Percentiles rank a stretch among this genome's conserved stretches.
Evolutionary conservation across 2,113 vertebrate species (phyloP).

Genomic region (Tricholaema leucomelas): DNA sequence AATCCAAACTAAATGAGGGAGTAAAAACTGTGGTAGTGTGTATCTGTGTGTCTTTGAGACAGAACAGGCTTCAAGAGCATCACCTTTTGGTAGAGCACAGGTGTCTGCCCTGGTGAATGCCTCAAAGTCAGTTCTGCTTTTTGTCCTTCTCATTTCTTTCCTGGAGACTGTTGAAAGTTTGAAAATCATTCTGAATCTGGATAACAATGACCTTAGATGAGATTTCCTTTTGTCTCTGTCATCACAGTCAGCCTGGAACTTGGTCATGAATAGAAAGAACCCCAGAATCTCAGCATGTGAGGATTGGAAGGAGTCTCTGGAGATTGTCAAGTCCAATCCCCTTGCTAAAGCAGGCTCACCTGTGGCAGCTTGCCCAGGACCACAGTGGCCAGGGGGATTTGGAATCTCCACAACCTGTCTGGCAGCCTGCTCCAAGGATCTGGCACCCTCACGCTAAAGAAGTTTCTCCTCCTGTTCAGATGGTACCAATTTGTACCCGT

Average conservation of each 20-base stretch:
- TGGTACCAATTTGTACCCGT: too few relatives aligned
- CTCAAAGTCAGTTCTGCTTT: accelerated
- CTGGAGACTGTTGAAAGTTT: neutral
- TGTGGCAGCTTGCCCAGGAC: too few relatives aligned
- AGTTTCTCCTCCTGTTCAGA: too few relatives aligned
- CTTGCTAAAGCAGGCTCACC: too few relatives aligned
- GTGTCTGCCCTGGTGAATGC: neutral
- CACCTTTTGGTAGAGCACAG: neutral
- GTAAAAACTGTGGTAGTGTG: too few relatives aligned
- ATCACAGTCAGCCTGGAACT: neutral
- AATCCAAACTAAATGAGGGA: neutral
- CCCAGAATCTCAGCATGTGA: too few relatives aligned
- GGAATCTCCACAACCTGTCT: too few relatives aligned
- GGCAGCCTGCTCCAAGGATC: too few relatives aligned
- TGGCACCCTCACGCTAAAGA: too few relatives aligned
- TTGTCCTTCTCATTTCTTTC: neutral
- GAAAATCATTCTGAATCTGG: neutral
- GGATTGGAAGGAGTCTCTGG: too few relatives aligned
- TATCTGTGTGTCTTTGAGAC: neutral
- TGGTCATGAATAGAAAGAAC: neutral
- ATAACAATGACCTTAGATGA: neutral
- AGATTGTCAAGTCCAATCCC: too few relatives aligned
- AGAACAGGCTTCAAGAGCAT: neutral
- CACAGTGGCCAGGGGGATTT: too few relatives aligned
- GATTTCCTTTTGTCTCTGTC: neutral